Conservation (phyloP, 2,888 invertebrate species). For the Dolichopus griseipennis region DNA sequence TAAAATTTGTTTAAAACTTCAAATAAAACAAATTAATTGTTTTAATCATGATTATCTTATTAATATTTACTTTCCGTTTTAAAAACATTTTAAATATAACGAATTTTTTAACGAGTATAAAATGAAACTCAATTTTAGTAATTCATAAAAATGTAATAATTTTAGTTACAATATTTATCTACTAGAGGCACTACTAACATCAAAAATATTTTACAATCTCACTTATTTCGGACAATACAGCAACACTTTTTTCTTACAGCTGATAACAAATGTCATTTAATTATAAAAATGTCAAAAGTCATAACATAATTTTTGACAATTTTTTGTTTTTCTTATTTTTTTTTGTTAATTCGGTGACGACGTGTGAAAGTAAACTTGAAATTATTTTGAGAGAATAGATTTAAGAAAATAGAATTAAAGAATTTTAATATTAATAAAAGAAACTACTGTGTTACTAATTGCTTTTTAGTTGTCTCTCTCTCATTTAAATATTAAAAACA, state of each 20-base stretch:
- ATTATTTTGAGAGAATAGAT: neutral
- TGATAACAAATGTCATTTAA: neutral
- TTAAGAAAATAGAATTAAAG: neutral
- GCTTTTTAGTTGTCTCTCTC: neutral
- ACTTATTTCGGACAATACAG: no score
- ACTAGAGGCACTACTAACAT: no score
- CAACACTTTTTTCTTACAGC: neutral
- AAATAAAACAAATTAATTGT: no score
- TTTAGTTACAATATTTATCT: no score
- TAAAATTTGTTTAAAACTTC: no score
- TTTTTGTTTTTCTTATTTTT: conserved; percentile 1
- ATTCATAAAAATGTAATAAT: no score
- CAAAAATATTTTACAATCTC: no score
- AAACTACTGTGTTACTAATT: neutral
- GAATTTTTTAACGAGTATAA: no score
- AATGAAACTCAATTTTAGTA: no score
- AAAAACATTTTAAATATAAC: no score
- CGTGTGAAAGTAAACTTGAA: conserved; percentile 3
- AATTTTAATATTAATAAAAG: neutral
- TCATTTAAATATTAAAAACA: neutral
- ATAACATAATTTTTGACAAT: neutral
- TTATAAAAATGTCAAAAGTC: neutral
- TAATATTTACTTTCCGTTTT: no score
- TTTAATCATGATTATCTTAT: no score
- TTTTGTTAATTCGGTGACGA: neutral